Evolutionary conservation across 2,888 invertebrate genomes (phyloP).

Genomic region (Ceramica pisi): DNA sequence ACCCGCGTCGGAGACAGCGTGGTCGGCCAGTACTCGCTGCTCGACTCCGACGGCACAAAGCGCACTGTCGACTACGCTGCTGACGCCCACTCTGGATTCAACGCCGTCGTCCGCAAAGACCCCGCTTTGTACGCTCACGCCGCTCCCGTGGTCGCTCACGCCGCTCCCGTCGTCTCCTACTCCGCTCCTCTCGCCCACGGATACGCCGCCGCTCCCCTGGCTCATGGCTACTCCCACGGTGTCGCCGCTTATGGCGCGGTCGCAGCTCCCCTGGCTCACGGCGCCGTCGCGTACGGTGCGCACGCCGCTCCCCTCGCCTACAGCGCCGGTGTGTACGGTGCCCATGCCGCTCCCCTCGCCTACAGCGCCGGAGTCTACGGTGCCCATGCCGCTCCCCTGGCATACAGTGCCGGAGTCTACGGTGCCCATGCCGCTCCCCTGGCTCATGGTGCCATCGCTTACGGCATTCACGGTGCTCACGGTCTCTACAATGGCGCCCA

Average conservation of each 20-base stretch:
- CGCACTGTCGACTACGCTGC: constrained; percentile 92
- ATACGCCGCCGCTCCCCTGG: constrained; percentile 61
- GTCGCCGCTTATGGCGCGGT: constrained; percentile 58
- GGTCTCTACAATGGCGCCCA: no score
- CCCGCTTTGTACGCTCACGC: constrained; percentile 77
- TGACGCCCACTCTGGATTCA: constrained; percentile 89
- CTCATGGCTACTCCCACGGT: constrained; percentile 58
- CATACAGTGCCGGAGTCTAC: constrained; percentile 54
- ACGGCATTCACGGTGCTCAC: no score
- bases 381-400: constrained; percentile 29
- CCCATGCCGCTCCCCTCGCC: constrained; percentile 21
- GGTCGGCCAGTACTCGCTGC: constrained; percentile 88
- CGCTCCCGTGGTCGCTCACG: constrained; percentile 75
- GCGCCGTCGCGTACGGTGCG: constrained; percentile 31
- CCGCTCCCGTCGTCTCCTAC: constrained; percentile 75
- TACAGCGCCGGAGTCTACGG: constrained; percentile 13
- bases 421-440: no score
- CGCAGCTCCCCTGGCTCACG: constrained; percentile 57
- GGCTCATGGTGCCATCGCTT: no score
- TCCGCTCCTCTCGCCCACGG: constrained; percentile 74
- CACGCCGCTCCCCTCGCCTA: constrained; percentile 32
- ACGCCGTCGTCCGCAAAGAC: constrained; percentile 90
- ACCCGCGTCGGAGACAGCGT: constrained; percentile 92
- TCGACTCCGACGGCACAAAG: constrained; percentile 92
- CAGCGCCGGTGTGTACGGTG: constrained; percentile 28